Conservation (phyloP, 2,888 invertebrate genomes). For the Hyposoter dolosus region DNA sequence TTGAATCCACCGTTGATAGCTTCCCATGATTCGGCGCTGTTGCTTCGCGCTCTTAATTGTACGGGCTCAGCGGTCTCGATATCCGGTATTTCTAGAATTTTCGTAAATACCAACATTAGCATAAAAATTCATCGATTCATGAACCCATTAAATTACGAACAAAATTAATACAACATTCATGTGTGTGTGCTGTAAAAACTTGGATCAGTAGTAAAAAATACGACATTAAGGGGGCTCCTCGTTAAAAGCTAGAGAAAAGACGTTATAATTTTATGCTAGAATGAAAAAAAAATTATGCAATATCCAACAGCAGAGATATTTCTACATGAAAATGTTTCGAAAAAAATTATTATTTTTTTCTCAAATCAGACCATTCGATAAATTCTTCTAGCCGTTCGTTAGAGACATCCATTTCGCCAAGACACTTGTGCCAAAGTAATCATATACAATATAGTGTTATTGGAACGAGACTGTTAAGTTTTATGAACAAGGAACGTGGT, state of each 20-base stretch:
- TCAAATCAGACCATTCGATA: conserved; percentile 10
- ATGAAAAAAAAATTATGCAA: not conserved
- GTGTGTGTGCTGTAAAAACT: conserved; percentile 34
- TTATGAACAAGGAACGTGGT: not conserved
- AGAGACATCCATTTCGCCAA: conserved; percentile 53
- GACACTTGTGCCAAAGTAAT: conserved; percentile 44
- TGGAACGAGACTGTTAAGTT: conserved; percentile 35
- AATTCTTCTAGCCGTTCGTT: conserved; percentile 36
- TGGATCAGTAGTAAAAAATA: conserved; percentile 15
- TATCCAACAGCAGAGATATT: not conserved
- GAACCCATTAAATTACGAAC: conserved; percentile 24
- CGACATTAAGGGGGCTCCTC: conserved; percentile 17
- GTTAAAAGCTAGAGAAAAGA: not conserved
- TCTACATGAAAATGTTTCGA: not conserved
- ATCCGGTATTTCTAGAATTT: conserved; percentile 75
- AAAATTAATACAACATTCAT: conserved; percentile 49
- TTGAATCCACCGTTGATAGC: conserved; percentile 77
- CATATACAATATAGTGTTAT: conserved; percentile 37
- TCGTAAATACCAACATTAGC: not conserved
- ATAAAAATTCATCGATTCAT: not conserved
- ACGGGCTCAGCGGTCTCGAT: conserved; percentile 81
- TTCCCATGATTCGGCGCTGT: conserved; percentile 87
- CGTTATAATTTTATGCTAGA: not conserved
- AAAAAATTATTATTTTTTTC: not conserved
- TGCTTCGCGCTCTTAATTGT: conserved; percentile 86